Base-by-base conservation (phyloP, 2,113 vertebrate genomes). In the Cavia porcellus region DNA sequence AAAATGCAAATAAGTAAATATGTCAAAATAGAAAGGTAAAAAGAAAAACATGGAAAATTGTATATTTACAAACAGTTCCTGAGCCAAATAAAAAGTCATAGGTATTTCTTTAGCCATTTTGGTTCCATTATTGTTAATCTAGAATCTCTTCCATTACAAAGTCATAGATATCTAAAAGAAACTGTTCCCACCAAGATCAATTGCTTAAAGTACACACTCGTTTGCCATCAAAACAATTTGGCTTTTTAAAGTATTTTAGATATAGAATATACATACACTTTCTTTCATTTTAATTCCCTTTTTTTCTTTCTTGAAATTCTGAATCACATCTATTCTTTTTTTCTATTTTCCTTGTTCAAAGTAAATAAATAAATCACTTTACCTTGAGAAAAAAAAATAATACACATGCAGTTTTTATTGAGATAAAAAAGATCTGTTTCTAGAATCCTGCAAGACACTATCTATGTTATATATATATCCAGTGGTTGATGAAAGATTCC, bases 391-490 rank as follows among this genome's bases (percentile, higher is more conserved):
- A 52, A 52, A 52, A 52, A 52, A 52, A 52, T 52, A 83, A 95
- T 72, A 72, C 79, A 79, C 6, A 4, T 70, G 50, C 1, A 74
- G 38, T 74, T 47, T 92, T 92, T 88, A 24, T 55, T 91, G 42
- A 90, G 19, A 90, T 42, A 13, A 7, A 74, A 1, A 55, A 91
- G 59, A 14, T 68, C 64, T 75, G 61, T 68, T 59, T 80, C 12
- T 28, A 68, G 32, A 91, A 95, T 35, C 52, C 22, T 85, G 38
- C 11, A 96, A n/a, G n/a, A n/a, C n/a, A 87, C 5, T 90, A 96
- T 86, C 2, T 83, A 3, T 90, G 88, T 64, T 95, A 55, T 86
- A 97, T n/a, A n/a, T n/a, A 95, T 32, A 88, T n/a, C 89, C 45
- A 92, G 72, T 22, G 25, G 59, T 75, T 92, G 50, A 38, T 55